These are phyloP conservation scores for Gobiocypris rarus DNA, from an alignment of 2,113 vertebrate genomes.

Conservation along the genomic window DNA sequence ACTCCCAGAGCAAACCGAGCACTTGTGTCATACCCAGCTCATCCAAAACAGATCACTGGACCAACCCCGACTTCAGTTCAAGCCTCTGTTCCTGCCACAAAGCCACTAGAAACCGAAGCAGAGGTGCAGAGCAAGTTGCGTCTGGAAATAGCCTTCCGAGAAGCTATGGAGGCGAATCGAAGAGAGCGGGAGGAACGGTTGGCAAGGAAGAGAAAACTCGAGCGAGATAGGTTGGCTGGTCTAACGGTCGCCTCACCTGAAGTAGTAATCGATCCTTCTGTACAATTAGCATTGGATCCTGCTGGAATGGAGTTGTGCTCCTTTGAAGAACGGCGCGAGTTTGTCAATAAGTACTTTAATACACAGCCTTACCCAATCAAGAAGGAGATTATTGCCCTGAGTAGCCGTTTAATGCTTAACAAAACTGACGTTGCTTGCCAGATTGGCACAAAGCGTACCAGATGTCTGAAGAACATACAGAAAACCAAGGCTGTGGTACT, in stretches of 20 bases:
- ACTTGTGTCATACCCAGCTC: conserved; percentile 19
- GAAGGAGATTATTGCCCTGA: conserved; percentile 84
- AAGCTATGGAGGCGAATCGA: conserved; percentile 73
- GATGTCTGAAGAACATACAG: conserved; percentile 87
- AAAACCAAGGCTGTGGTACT: conserved; percentile 79
- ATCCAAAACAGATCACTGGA: conserved; percentile 28
- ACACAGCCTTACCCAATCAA: conserved; percentile 85
- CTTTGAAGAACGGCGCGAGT: conserved; percentile 83
- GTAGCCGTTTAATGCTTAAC: conserved; percentile 77
- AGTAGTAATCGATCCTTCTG: conserved; percentile 58
- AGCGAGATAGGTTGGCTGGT: conserved; percentile 59
- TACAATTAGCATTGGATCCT: conserved; percentile 83
- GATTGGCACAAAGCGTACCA: conserved; percentile 84
- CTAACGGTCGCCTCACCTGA: conserved; percentile 56
- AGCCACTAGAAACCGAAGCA: conserved; percentile 36
- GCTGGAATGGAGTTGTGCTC: conserved; percentile 70
- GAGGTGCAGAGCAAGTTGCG: conserved; percentile 71
- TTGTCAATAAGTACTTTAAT: conserved; percentile 91
- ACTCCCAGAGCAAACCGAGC: conserved; percentile 39
- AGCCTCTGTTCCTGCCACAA: not conserved
- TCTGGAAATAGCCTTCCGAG: conserved; percentile 71
- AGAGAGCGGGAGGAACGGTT: conserved; percentile 73
- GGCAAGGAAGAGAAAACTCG: conserved; percentile 74
- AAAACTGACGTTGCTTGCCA: conserved; percentile 85
- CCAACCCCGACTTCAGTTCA: conserved; percentile 55